These are phyloP conservation scores for Caretta caretta DNA, from an alignment of 2,113 vertebrate genomes.

Conservation along the genomic window DNA sequence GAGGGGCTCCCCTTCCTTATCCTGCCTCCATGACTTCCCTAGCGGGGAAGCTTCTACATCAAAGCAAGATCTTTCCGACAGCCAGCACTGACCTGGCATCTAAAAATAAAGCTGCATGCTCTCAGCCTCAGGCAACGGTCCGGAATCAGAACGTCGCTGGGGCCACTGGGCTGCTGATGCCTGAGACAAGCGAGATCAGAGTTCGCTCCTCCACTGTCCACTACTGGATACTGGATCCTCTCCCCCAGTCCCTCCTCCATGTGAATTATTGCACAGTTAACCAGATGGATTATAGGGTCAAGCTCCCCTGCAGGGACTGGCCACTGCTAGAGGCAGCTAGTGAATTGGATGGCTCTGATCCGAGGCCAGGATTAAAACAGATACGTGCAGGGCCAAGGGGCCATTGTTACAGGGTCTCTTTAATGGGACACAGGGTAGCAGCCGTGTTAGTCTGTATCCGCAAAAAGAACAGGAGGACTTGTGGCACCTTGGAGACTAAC, in stretches of 20 bases:
- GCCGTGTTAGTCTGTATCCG: too few relatives aligned
- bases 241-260: background rate
- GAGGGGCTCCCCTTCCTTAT: background rate
- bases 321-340: background rate
- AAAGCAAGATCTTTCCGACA: background rate
- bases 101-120: background rate
- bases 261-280: background rate
- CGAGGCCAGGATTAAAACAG: background rate
- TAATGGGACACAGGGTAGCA: background rate
- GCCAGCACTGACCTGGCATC: background rate
- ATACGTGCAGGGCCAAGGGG: background rate
- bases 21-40: background rate
- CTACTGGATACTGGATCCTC: background rate
- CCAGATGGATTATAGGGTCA: background rate
- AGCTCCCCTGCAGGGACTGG: background rate
- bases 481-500: too few relatives aligned
- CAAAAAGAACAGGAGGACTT: too few relatives aligned
- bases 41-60: background rate
- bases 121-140: rapidly evolving
- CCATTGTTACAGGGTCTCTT: background rate
- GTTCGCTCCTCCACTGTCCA: background rate
- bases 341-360: background rate
- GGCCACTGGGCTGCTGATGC: background rate
- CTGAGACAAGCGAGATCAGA: background rate
- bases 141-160: rapidly evolving